Evolutionary conservation across 2,888 invertebrate genomes (phyloP).

Genomic region (Onchidella celtica): DNA sequence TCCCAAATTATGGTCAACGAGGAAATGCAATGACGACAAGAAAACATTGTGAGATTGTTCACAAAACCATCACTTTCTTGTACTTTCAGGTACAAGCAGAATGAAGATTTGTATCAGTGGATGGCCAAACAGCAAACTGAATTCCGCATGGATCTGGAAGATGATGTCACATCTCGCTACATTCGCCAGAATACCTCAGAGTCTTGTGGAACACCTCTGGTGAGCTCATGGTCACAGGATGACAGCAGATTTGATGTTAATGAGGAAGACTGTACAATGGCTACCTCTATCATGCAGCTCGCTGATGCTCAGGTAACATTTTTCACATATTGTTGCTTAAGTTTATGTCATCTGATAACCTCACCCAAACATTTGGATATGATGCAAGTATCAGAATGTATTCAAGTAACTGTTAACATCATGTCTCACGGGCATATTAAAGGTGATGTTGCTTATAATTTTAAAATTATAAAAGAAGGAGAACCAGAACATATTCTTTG

Average conservation of each 20-base stretch:
- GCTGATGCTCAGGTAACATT: conserved; percentile 89
- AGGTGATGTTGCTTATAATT: no score
- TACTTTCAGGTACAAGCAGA: conserved; percentile 72
- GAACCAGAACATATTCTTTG: no score
- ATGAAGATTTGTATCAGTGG: conserved; percentile 94
- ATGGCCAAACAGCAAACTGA: conserved; percentile 93
- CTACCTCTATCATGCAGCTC: conserved; percentile 81
- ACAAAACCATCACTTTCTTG: no score
- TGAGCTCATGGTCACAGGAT: conserved; percentile 77
- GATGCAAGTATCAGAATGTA: no score
- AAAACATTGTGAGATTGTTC: no score
- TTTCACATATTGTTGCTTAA: background rate
- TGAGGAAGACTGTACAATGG: conserved; percentile 72
- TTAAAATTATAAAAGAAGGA: no score
- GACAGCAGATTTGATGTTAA: conserved; percentile 71
- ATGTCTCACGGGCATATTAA: no score
- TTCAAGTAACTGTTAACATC: no score
- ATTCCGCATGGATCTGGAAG: conserved; percentile 53
- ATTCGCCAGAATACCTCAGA: conserved; percentile 69
- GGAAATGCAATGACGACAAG: no score
- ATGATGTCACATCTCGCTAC: conserved; percentile 49
- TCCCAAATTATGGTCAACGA: no score
- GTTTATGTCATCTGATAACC: background rate
- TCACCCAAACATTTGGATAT: background rate
- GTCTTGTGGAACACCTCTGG: conserved; percentile 71